Conservation (phyloP, 2,797 vertebrate genomes). For the Sebastes glaucus region DNA sequence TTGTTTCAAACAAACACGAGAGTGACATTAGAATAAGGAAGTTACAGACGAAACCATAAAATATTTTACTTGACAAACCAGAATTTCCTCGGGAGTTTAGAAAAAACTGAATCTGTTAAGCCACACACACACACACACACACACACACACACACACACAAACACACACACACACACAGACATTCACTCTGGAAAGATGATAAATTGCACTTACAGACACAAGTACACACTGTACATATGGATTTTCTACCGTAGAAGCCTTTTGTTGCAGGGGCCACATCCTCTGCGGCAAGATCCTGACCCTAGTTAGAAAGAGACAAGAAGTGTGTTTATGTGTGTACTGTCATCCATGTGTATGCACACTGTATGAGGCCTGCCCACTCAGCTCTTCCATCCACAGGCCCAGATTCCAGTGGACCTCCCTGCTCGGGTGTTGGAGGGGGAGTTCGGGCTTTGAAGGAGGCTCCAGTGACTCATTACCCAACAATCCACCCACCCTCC, state of each 20-base stretch:
- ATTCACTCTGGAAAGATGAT: constrained; percentile 49
- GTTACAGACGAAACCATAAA: neutral
- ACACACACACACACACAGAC: neutral
- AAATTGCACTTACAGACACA: constrained; percentile 48
- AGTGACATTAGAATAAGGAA: neutral
- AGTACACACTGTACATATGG: constrained; percentile 33
- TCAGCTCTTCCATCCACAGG: constrained; percentile 64
- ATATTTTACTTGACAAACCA: neutral
- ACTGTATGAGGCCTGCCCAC: constrained; percentile 54
- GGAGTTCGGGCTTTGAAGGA: constrained; percentile 73
- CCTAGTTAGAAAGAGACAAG: constrained; percentile 35
- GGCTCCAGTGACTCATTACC: constrained; percentile 80
- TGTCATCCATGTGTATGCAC: constrained; percentile 25
- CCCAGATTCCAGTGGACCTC: constrained; percentile 71
- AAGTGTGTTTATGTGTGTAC: constrained; percentile 32
- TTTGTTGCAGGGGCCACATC: constrained; percentile 51
- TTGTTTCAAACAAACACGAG: constrained; percentile 8
- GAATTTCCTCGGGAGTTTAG: neutral
- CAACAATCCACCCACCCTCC: constrained; percentile 66
- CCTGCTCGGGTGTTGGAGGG: constrained; percentile 54
- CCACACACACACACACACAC: neutral
- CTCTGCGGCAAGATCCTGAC: constrained; percentile 49
- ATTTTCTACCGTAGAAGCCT: constrained; percentile 38
- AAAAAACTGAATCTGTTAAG: neutral
- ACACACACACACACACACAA: neutral